These are phyloP conservation scores for Diachasmimorpha longicaudata DNA, from an alignment of 1,140 invertebrate genomes.

Conservation along the genomic window DNA sequence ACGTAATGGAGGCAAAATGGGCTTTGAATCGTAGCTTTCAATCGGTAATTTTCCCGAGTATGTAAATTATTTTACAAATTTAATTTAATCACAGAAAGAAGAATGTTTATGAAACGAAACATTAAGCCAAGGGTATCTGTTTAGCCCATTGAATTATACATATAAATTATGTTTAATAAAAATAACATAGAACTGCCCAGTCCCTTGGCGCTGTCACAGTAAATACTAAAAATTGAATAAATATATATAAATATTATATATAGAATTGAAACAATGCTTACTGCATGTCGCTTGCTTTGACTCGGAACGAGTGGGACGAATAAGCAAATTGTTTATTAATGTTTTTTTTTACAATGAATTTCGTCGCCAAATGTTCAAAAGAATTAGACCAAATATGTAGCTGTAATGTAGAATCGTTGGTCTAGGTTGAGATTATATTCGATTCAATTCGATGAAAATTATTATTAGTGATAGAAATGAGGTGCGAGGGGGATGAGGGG, in stretches of 20 bases:
- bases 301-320: constrained; percentile 1
- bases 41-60: no score
- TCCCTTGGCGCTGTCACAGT: not conserved
- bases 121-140: not conserved
- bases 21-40: not conserved
- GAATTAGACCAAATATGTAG: constrained; percentile 26
- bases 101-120: not conserved
- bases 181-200: not conserved
- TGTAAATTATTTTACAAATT: not conserved
- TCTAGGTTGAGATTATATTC: constrained; percentile 17
- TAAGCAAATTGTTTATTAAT: not conserved
- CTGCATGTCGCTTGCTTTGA: constrained; percentile 8
- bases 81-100: not conserved
- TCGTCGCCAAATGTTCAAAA: constrained; percentile 6
- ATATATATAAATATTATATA: not conserved
- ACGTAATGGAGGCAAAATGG: not conserved
- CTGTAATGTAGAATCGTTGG: constrained; percentile 16
- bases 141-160: not conserved
- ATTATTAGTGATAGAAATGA: constrained; percentile 3
- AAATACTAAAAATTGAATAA: not conserved
- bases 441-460: not conserved
- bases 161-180: not conserved
- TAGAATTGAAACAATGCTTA: not conserved
- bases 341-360: constrained; percentile 4
- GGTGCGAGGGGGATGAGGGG: not conserved